These are phyloP conservation scores for Hemicentrotus pulcherrimus DNA, from an alignment of 35 echinoderm and acorn worm genomes.

Conservation along the genomic window DNA sequence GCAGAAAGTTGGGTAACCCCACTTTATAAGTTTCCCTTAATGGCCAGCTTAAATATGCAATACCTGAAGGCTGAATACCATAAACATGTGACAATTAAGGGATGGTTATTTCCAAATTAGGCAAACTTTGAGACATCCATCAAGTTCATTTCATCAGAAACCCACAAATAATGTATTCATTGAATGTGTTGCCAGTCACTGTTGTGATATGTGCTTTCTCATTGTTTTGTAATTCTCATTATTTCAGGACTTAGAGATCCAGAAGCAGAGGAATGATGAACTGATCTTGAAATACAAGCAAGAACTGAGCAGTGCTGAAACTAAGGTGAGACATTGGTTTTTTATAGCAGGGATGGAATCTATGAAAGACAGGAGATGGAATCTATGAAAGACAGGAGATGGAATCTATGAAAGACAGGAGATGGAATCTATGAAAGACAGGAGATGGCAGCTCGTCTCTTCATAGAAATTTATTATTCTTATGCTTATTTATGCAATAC, in stretches of 20 bases:
- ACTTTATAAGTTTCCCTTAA: too few species aligned
- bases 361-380: neutral
- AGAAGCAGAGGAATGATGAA: constrained; percentile 74
- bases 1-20: too few species aligned
- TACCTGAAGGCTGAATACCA: too few species aligned
- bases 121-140: too few species aligned
- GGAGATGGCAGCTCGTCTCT: neutral
- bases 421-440: neutral
- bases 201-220: neutral
- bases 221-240: neutral
- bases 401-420: neutral
- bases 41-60: too few species aligned
- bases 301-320: constrained; percentile 46
- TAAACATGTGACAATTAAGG: too few species aligned
- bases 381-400: too few species aligned
- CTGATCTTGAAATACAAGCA: constrained; percentile 71
- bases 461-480: neutral
- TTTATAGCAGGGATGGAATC: neutral
- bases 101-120: too few species aligned
- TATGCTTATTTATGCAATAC: neutral
- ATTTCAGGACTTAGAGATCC: constrained; percentile 78
- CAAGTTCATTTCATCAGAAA: too few species aligned
- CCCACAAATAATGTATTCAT: too few species aligned
- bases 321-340: constrained; percentile 51
- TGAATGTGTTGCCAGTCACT: too few species aligned